Evolutionary conservation across 1,140 invertebrate genomes (phyloP).

Genomic region (Proctacanthus coquilletti): DNA sequence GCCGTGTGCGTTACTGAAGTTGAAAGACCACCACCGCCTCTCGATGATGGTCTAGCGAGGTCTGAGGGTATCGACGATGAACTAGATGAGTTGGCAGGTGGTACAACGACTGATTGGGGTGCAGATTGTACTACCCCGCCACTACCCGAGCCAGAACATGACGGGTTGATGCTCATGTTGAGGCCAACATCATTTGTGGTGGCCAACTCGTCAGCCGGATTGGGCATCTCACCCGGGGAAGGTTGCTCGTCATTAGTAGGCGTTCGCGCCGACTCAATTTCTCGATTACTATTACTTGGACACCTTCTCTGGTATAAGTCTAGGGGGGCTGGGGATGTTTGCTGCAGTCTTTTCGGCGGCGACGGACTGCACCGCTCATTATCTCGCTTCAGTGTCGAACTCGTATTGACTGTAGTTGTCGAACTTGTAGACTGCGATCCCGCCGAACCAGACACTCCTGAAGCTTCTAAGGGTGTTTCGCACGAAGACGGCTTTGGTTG

Average conservation of each 20-base stretch:
- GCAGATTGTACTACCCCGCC: conserved; percentile 3
- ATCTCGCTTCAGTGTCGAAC: conserved; percentile 7
- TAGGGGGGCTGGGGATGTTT: conserved; percentile 19
- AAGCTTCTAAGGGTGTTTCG: conserved; percentile 10
- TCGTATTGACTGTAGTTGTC: not conserved
- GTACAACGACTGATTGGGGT: conserved; percentile 3
- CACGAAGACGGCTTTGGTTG: conserved; percentile 16
- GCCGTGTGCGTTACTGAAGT: conserved; percentile 4
- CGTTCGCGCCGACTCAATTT: too few relatives aligned
- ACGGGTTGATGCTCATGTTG: conserved; percentile 17
- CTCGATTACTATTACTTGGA: conserved; percentile 7
- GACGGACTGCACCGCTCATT: conserved; percentile 23
- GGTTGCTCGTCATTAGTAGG: not conserved
- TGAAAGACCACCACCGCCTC: conserved; percentile 16
- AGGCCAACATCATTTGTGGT: conserved; percentile 17
- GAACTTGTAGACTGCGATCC: too few relatives aligned
- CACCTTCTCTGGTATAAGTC: conserved; percentile 27
- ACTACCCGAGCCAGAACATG: conserved; percentile 5
- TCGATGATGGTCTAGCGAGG: conserved; percentile 20
- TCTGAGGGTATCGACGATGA: conserved; percentile 13
- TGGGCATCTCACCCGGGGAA: conserved; percentile 13
- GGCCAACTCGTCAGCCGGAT: conserved; percentile 23
- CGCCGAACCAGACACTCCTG: too few relatives aligned
- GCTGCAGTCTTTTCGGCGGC: conserved; percentile 18
- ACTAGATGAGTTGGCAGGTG: conserved; percentile 5